Percentiles rank a stretch among this genome's conserved stretches.
phyloP scores from a whole-genome alignment of 2,888 invertebrate genomes.

The Ennomos fuscantarius region DNA sequence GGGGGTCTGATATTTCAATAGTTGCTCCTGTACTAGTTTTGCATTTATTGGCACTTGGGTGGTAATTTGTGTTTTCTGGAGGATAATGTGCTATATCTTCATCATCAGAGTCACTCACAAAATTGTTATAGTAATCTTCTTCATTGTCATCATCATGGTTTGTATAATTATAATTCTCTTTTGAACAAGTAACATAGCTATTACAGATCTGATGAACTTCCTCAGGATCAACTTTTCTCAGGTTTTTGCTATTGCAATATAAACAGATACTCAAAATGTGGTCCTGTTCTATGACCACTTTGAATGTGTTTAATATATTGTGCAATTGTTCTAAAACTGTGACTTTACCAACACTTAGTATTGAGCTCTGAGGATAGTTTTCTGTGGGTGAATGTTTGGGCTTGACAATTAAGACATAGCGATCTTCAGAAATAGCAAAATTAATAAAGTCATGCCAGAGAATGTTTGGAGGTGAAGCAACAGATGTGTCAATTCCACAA shows the following conservation, averaged over 20 bases:
- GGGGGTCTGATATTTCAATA: slow-evolving; percentile 83
- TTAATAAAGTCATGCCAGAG: slow-evolving; percentile 75
- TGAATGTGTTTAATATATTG: slow-evolving; percentile 88
- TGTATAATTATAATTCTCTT: slow-evolving; percentile 33
- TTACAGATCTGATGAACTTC: slow-evolving; percentile 63
- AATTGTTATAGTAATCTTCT: slow-evolving; percentile 63
- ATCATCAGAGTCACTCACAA: slow-evolving; percentile 73
- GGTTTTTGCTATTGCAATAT: slow-evolving; percentile 79
- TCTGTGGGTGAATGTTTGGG: slow-evolving; percentile 82
- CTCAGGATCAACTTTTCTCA: slow-evolving; percentile 55
- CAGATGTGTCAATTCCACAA: slow-evolving; percentile 86
- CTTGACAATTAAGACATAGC: slow-evolving; percentile 64
- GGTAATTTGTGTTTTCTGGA: slow-evolving; percentile 42
- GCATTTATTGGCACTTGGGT: slow-evolving; percentile 51
- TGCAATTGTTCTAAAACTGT: slow-evolving; percentile 86
- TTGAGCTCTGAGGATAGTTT: slow-evolving; percentile 79
- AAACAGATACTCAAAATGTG: slow-evolving; percentile 91
- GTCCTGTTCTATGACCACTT: slow-evolving; percentile 85
- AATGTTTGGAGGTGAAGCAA: slow-evolving; percentile 84
- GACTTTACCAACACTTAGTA: slow-evolving; percentile 84
- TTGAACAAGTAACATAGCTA: slow-evolving; percentile 46
- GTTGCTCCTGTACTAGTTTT: slow-evolving; percentile 82
- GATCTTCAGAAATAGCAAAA: slow-evolving; percentile 68
- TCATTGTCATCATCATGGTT: slow-evolving; percentile 58
- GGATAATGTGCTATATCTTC: slow-evolving; percentile 58